Evolutionary conservation across 64 coral and sea anemone species (phyloP).

Genomic region (Astreopora myriophthalma): DNA sequence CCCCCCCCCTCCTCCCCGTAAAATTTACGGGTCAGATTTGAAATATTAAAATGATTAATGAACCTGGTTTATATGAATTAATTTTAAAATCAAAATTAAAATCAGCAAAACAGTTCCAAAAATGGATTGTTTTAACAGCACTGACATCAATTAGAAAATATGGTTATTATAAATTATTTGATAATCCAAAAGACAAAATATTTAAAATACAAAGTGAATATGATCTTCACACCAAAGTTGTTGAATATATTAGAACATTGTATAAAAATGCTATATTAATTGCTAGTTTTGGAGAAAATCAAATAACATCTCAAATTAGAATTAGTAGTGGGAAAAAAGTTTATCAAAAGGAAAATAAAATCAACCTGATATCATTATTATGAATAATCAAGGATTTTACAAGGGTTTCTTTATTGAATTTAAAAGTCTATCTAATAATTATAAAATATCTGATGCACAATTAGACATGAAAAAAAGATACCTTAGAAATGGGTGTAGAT

Average conservation of each 20-base stretch:
- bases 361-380: background rate
- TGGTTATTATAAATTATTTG: background rate
- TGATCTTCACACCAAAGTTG: constrained; percentile 11
- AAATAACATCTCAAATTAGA: background rate
- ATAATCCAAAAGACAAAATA: background rate
- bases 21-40: too few species aligned
- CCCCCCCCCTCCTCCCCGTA: too few species aligned
- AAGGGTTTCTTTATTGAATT: constrained; percentile 15
- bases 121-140: background rate
- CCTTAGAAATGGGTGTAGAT: background rate
- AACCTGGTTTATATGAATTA: background rate
- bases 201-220: background rate
- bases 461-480: background rate
- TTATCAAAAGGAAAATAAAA: constrained; percentile 11
- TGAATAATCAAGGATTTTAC: background rate
- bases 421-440: background rate
- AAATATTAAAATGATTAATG: too few species aligned
- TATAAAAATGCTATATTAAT: background rate
- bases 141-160: background rate
- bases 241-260: background rate
- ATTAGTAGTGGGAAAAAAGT: background rate
- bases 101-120: background rate
- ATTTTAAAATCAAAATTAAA: background rate
- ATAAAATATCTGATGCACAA: background rate
- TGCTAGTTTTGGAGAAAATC: background rate